These are phyloP conservation scores for Scolopax bukidnonensis DNA, from an alignment of 2,797 vertebrate species.

Conservation along the genomic window DNA sequence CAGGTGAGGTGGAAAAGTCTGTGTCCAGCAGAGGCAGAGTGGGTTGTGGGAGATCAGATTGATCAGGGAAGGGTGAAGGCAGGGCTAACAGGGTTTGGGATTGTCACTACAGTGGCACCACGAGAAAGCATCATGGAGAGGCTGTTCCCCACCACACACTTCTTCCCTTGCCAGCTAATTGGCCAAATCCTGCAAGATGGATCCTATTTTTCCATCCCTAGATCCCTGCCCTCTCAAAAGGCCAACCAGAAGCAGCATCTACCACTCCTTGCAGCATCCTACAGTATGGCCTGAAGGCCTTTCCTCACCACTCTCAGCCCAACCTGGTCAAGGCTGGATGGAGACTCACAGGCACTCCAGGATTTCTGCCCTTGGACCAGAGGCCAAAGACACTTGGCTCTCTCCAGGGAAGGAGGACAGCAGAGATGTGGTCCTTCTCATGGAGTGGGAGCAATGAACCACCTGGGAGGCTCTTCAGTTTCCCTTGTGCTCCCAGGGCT, in stretches of 20 bases:
- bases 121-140: rapidly evolving
- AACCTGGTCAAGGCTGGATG: background rate
- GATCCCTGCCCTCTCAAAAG: background rate
- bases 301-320: background rate
- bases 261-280: background rate
- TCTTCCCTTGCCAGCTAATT: background rate
- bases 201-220: background rate
- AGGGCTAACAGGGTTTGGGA: background rate
- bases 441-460: background rate
- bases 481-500: background rate
- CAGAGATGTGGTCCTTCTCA: background rate
- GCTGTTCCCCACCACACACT: background rate
- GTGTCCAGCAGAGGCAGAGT: background rate
- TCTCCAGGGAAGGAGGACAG: background rate
- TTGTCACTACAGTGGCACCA: background rate
- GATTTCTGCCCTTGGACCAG: background rate
- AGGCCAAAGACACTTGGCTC: background rate
- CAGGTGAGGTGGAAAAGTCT: constrained; percentile 82
- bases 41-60: background rate
- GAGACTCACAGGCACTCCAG: background rate
- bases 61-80: background rate
- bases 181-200: background rate
- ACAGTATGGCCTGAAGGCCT: background rate
- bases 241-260: background rate
- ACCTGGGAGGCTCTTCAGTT: background rate